phyloP scores from a whole-genome alignment of 2,797 vertebrate species.

The Petrocephalus schoutedeni region DNA sequence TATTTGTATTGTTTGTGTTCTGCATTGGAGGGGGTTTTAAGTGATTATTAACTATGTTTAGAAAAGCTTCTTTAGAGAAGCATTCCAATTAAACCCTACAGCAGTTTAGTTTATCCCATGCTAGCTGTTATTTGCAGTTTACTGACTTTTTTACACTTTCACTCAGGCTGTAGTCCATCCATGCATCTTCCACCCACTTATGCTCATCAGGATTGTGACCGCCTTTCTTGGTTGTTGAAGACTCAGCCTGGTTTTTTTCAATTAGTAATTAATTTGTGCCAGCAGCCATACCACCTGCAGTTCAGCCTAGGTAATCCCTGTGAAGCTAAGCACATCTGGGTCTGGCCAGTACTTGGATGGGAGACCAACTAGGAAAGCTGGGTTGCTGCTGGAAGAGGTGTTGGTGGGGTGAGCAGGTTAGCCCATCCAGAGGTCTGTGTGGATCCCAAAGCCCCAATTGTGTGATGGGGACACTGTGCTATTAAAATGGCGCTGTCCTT shows the following conservation, averaged over 20 bases:
- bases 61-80: background rate
- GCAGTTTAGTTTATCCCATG: background rate
- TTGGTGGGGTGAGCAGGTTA: no score
- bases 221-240: background rate
- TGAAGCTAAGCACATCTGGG: no score
- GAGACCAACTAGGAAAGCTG: no score
- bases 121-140: background rate
- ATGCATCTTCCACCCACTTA: background rate
- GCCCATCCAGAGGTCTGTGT: no score
- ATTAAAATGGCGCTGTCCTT: no score
- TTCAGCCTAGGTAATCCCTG: no score
- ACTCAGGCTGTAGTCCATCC: background rate
- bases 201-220: background rate
- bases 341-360: no score
- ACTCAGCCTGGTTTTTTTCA: background rate
- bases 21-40: background rate
- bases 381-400: no score
- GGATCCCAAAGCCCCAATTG: no score
- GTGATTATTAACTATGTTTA: background rate
- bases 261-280: background rate
- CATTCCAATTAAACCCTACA: background rate
- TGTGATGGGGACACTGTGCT: no score
- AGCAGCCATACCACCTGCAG: no score
- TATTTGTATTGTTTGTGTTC: background rate
- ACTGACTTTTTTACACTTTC: background rate